Percentiles rank a stretch among this genome's conserved stretches.
Evolutionary conservation across 2,797 vertebrate species (phyloP).

Genomic region (Xenentodon cancila): DNA sequence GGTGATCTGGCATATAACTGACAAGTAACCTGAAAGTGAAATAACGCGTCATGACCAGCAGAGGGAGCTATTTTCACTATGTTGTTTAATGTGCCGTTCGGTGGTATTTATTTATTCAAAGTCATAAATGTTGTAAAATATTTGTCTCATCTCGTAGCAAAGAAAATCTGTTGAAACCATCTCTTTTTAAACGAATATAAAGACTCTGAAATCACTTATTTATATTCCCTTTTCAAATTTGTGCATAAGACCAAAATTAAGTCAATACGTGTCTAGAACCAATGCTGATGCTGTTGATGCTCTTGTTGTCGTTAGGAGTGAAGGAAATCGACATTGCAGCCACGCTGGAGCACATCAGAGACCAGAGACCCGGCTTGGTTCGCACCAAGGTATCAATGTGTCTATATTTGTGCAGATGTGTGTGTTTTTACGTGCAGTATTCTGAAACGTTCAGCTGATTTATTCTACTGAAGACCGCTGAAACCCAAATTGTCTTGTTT

Average conservation of each 20-base stretch:
- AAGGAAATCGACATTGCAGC: slow-evolving; percentile 99
- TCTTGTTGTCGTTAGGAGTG: slow-evolving; percentile 82
- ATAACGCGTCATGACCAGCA: slow-evolving; percentile 13
- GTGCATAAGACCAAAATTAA: background rate
- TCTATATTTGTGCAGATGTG: slow-evolving; percentile 11
- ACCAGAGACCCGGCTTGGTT: slow-evolving; percentile 94
- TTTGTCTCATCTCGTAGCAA: no score
- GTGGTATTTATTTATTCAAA: no score
- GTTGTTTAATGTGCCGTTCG: no score
- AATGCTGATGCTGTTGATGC: background rate
- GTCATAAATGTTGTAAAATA: no score
- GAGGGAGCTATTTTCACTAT: slow-evolving; percentile 9
- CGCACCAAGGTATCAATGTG: slow-evolving; percentile 89
- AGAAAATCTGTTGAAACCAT: no score
- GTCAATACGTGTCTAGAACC: background rate
- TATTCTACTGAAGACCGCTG: background rate
- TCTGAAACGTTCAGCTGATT: background rate
- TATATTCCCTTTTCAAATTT: background rate
- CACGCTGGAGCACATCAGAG: slow-evolving; percentile 94
- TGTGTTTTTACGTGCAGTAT: background rate
- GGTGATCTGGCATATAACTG: background rate
- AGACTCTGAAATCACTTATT: background rate
- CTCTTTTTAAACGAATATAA: no score
- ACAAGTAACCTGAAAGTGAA: background rate
- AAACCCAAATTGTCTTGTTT: background rate